These are phyloP conservation scores for Pangasius sanitwongsei DNA, from an alignment of 2,797 vertebrate species.

Conservation along the genomic window DNA sequence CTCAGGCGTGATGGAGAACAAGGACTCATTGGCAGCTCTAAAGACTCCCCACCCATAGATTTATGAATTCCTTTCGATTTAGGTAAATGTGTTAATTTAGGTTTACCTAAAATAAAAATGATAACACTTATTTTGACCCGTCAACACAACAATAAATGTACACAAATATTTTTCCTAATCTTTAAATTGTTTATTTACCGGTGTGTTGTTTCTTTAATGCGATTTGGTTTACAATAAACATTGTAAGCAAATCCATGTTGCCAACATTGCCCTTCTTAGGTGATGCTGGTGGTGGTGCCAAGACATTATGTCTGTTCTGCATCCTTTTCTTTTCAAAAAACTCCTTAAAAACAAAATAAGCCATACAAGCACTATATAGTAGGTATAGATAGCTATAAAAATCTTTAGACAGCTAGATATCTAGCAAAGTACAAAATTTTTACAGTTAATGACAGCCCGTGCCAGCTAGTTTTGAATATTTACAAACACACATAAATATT, in stretches of 20 bases:
- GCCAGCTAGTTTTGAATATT: not conserved
- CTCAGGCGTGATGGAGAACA: conserved; percentile 72
- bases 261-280: conserved; percentile 63
- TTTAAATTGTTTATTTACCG: conserved; percentile 71
- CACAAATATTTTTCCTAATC: conserved; percentile 64
- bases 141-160: not conserved
- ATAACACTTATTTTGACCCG: not conserved
- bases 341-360: conserved; percentile 64
- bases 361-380: not conserved
- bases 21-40: conserved; percentile 85
- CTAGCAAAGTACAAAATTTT: not conserved
- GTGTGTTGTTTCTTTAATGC: conserved; percentile 78
- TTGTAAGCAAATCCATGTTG: conserved; percentile 87
- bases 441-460: not conserved
- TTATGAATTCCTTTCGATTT: conserved; percentile 66
- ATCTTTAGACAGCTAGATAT: not conserved
- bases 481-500: not conserved
- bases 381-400: not conserved
- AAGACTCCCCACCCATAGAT: conserved; percentile 62
- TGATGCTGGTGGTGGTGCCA: conserved; percentile 55
- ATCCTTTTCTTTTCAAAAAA: conserved; percentile 78
- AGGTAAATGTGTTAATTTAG: conserved; percentile 75
- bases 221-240: conserved; percentile 92
- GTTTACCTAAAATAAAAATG: conserved; percentile 69
- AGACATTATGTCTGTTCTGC: conserved; percentile 63